Evolutionary conservation across 2,113 vertebrate genomes (phyloP), one percentile per base, ranked within the genome.

Genomic region (Mirza zaza): DNA sequence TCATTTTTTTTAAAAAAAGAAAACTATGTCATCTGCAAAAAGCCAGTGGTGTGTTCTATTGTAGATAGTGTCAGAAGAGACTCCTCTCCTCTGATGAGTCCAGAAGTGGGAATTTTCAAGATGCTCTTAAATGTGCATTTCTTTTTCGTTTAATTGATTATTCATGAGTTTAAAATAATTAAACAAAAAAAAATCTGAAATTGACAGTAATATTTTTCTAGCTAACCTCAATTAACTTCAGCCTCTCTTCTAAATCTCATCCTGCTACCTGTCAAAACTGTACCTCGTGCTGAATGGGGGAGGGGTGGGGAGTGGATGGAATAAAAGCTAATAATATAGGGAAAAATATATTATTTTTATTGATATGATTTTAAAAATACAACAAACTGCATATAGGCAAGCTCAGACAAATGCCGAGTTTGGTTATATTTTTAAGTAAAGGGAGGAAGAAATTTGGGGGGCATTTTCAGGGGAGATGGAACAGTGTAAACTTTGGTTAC

Each of bases 161-260:
- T 97, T 97, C 95, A 94, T 90, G 95, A 97, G 59, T 96, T 90
- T 77, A 97, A 97, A 97, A 97, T 97, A 96, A 96, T 97, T 96
- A 89, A 88, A 96, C 83, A 86, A 95, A 85, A 96, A 45, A 45
- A 93, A 73, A 61, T 18, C 85, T 73, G 75, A 93, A 96, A 95
- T 92, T 71, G 97, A 97, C 93, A 87, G 93, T 85, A 76, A 94
- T 92, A 95, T 97, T 96, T 97, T 95, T 95, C 92, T 97, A 80
- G 88, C 95, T 98, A 97, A 98, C 98, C 93, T 98, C 96, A 97
- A 98, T 98, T 97, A 98, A 95, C 96, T 98, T 94, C 65, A 95
- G 95, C 86, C 94, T 96, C 80, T 96, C 88, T 87, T 87, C 90
- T 67, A 95, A 68, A 91, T 95, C 89, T 94, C 92, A 81, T 90